Evolutionary conservation across 2,797 vertebrate species (phyloP).

Genomic region (Sebastes taczanowskii): DNA sequence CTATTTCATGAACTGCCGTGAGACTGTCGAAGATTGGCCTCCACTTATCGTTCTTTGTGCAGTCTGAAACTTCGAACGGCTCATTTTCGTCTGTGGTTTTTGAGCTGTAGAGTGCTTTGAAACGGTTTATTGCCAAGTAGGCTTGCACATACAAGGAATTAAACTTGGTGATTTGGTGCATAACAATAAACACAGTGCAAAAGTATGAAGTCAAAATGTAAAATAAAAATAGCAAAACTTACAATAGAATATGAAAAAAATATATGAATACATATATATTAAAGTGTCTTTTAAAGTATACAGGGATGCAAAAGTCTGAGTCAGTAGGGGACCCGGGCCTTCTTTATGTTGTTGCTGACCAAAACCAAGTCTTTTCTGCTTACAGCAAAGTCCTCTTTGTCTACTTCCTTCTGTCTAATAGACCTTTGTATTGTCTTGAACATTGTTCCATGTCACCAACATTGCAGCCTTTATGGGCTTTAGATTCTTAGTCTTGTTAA

Average conservation of each 20-base stretch:
- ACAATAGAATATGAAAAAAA: background rate
- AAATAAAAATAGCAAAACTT: background rate
- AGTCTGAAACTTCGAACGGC: background rate
- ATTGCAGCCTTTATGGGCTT: background rate
- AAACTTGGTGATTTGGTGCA: background rate
- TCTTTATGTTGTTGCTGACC: too few species aligned
- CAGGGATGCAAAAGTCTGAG: too few species aligned
- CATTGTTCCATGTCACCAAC: background rate
- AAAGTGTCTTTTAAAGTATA: background rate
- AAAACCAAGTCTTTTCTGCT: background rate
- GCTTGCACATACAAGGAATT: background rate
- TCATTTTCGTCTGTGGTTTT: background rate
- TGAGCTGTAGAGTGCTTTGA: background rate
- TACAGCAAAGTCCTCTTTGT: background rate
- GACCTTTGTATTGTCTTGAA: background rate
- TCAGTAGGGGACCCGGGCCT: too few species aligned
- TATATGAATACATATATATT: background rate
- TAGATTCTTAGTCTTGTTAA: constrained; percentile 18
- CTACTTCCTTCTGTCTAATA: background rate
- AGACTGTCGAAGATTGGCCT: background rate
- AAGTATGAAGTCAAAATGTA: background rate
- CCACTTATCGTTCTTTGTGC: background rate
- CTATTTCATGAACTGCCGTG: too few species aligned
- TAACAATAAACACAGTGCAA: background rate
- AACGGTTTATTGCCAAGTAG: background rate